Percentiles rank a stretch among this genome's conserved stretches.
phyloP scores from a whole-genome alignment of 1,140 invertebrate species.

The Nylanderia fulva region DNA sequence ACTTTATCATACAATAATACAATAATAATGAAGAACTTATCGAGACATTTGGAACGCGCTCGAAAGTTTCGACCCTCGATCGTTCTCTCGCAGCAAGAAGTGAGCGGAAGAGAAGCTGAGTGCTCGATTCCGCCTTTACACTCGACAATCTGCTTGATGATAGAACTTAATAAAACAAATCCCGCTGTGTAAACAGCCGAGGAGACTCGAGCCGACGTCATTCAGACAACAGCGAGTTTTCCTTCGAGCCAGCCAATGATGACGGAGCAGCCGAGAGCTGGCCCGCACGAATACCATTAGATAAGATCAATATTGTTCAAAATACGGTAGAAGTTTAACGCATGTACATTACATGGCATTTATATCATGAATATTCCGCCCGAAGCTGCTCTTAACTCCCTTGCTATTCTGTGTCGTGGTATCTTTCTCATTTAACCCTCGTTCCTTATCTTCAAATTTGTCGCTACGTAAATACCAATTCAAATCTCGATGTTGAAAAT shows the following conservation, averaged over 20 bases:
- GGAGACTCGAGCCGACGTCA: conserved; percentile 79
- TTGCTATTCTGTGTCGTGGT: neutral
- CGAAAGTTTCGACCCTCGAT: conserved; percentile 54
- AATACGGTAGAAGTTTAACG: conserved; percentile 80
- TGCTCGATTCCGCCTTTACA: conserved; percentile 80
- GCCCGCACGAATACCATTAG: conserved; percentile 82
- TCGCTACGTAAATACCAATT: conserved; percentile 7
- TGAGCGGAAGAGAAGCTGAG: conserved; percentile 74
- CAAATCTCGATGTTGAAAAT: neutral
- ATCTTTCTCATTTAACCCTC: conserved; percentile 13
- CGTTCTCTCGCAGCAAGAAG: conserved; percentile 56
- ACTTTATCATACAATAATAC: conserved; percentile 47
- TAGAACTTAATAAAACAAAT: conserved; percentile 86
- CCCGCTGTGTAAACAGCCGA: conserved; percentile 81
- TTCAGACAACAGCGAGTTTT: conserved; percentile 83
- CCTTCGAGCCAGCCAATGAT: conserved; percentile 77
- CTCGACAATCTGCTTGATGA: conserved; percentile 82
- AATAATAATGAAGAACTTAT: conserved; percentile 52
- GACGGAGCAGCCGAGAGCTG: conserved; percentile 70
- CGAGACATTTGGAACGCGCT: conserved; percentile 34
- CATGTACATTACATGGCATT: conserved; percentile 77
- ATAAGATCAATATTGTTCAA: conserved; percentile 85
- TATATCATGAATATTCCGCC: conserved; percentile 77
- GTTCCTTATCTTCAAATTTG: conserved; percentile 24
- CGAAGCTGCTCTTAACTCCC: conserved; percentile 54